These are phyloP conservation scores for Crepidodera aurea DNA, from an alignment of 2,888 invertebrate genomes.

Conservation along the genomic window DNA sequence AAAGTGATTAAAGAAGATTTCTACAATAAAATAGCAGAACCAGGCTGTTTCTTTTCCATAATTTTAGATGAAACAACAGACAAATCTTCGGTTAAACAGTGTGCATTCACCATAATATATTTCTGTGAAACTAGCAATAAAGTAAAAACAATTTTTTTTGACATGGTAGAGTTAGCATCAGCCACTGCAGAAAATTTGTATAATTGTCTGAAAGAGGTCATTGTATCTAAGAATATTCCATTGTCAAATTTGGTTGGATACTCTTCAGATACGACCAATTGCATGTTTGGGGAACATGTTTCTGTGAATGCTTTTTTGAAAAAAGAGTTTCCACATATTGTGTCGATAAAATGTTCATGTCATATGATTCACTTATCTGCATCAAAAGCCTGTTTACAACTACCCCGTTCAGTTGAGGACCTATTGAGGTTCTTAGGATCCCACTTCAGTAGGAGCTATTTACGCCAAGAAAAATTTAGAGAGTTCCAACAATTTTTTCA, in stretches of 20 bases:
- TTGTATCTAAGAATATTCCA: background rate
- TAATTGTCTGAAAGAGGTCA: background rate
- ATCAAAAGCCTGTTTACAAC: constrained; percentile 52
- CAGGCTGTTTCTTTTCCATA: background rate
- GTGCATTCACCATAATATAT: background rate
- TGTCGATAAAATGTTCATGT: constrained; percentile 17
- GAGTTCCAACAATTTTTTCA: constrained; percentile 53
- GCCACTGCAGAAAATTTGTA: background rate
- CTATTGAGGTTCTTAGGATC: constrained; percentile 44
- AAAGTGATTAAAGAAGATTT: no score
- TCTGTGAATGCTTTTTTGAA: constrained; percentile 11
- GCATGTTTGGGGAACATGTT: constrained; percentile 19
- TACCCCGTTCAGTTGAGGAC: constrained; percentile 48
- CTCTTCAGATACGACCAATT: constrained; percentile 20
- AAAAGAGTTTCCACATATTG: constrained; percentile 18
- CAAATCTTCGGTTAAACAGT: background rate
- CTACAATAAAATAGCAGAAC: background rate
- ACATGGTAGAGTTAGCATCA: background rate
- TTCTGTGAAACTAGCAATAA: no score
- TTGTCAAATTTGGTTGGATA: constrained; percentile 5
- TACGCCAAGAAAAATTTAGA: constrained; percentile 42
- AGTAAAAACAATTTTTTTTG: no score
- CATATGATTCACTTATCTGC: constrained; percentile 41
- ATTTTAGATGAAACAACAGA: background rate
- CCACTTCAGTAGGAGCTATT: constrained; percentile 43